A percentile compares a stretch with the other conserved stretches of the same genome.
Evolutionary conservation across 53 echinoderm and acorn worm species (phyloP).

Genomic region (Paracentrotus lividus): DNA sequence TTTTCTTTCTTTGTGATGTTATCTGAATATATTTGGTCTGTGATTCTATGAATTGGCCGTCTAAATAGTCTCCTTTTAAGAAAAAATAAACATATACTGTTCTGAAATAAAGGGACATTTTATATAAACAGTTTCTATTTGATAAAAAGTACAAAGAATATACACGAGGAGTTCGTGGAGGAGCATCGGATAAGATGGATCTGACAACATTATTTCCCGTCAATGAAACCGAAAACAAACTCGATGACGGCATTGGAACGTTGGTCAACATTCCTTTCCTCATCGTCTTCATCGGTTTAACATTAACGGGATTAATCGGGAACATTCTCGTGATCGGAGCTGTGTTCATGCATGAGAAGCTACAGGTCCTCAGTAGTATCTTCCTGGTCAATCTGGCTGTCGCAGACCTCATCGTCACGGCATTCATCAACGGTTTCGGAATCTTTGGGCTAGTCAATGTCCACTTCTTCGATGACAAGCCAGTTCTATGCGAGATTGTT

Average conservation of each 20-base stretch:
- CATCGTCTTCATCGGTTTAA: not conserved
- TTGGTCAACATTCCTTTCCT: conserved; percentile 38
- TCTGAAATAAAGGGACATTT: not conserved
- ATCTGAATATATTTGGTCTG: not conserved
- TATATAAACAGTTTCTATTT: not conserved
- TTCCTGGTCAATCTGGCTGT: conserved; percentile 80
- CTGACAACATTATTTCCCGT: not conserved
- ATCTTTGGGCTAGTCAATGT: conserved; percentile 74
- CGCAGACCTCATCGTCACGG: conserved; percentile 77
- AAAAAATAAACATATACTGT: not conserved
- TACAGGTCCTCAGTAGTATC: conserved; percentile 75
- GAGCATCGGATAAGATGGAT: not conserved
- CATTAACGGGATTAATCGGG: conserved; percentile 70
- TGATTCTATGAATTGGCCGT: not conserved
- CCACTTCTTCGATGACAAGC: conserved; percentile 74
- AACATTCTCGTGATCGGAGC: conserved; percentile 83
- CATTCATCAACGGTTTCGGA: conserved; percentile 77
- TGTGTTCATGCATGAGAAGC: conserved; percentile 74
- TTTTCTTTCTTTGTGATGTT: not conserved
- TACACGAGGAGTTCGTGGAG: not conserved
- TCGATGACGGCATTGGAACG: conserved; percentile 14
- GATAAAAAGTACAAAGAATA: not conserved
- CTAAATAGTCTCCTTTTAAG: not conserved
- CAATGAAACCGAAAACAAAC: not conserved
- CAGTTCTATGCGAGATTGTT: conserved; percentile 73